A percentile compares a stretch with the other conserved stretches of the same genome.
These are phyloP conservation scores for Sebastes elongatus DNA, from an alignment of 2,797 vertebrate genomes.

Conservation along the genomic window DNA sequence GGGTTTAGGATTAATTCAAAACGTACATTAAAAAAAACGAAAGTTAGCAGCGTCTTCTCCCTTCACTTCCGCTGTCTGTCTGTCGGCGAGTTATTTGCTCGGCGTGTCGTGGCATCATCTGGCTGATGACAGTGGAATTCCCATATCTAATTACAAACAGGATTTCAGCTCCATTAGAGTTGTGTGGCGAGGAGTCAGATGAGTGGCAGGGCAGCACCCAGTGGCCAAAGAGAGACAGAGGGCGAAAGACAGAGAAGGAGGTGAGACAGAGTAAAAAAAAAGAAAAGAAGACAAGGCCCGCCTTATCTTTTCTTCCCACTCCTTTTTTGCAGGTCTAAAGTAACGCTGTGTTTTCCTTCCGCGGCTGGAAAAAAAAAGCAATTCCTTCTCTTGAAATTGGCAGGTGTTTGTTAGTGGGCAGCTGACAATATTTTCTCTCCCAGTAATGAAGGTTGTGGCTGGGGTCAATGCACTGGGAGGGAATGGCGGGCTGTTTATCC, in stretches of 20 bases:
- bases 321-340: conserved; percentile 83
- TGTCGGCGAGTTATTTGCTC: conserved; percentile 46
- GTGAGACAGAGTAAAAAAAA: conserved; percentile 57
- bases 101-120: conserved; percentile 94
- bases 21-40: not conserved
- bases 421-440: conserved; percentile 88
- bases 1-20: not conserved
- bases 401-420: conserved; percentile 89
- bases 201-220: conserved; percentile 90
- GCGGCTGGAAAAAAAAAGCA: conserved; percentile 83
- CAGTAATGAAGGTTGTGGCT: conserved; percentile 86
- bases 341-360: conserved; percentile 80
- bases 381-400: conserved; percentile 89
- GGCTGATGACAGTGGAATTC: conserved; percentile 99
- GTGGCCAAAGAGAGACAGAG: conserved; percentile 84
- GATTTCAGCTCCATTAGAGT: conserved; percentile 99
- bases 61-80: conserved; percentile 27
- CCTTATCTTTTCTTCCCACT: conserved; percentile 55
- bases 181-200: conserved; percentile 94
- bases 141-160: conserved; percentile 99
- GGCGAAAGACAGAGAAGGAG: conserved; percentile 59
- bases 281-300: conserved; percentile 22
- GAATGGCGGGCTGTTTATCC: conserved; percentile 85
- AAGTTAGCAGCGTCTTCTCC: conserved; percentile 18
- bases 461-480: conserved; percentile 83